Percentiles rank a stretch among this genome's conserved stretches.
phyloP scores from a whole-genome alignment of 2,113 vertebrate genomes.

The Meles meles region DNA sequence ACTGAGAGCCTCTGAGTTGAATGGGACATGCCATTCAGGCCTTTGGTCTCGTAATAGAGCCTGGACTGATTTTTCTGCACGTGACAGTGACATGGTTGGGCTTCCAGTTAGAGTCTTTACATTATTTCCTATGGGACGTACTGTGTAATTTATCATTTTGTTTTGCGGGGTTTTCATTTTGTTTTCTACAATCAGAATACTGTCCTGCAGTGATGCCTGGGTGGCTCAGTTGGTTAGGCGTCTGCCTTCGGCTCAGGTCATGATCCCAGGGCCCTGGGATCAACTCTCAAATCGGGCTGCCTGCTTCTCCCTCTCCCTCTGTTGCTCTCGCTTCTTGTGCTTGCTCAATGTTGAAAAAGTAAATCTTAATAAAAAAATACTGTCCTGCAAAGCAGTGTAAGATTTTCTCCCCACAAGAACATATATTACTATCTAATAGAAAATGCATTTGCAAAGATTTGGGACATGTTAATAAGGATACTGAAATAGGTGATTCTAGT shows the following conservation, averaged over 20 bases:
- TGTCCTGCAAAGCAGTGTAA: not conserved
- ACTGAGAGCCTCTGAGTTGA: not conserved
- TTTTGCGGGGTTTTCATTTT: not conserved
- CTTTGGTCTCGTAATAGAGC: not conserved
- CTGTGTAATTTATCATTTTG: not conserved
- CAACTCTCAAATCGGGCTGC: too few species aligned
- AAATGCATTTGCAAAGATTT: slow-evolving; percentile 1
- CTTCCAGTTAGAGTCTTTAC: not conserved
- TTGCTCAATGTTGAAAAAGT: not conserved
- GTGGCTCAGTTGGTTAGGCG: not conserved
- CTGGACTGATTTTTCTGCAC: not conserved
- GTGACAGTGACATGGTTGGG: not conserved
- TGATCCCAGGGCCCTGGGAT: not conserved
- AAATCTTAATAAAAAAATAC: not conserved
- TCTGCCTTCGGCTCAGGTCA: not conserved
- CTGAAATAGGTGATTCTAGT: not conserved
- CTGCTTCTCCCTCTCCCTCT: not conserved
- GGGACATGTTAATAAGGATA: not conserved
- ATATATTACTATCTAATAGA: not conserved
- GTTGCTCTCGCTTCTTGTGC: not conserved
- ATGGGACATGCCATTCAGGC: not conserved
- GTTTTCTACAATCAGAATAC: not conserved
- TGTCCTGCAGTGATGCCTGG: not conserved
- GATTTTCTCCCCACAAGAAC: not conserved
- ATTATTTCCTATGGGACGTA: not conserved